Conservation (phyloP, 2,113 vertebrate species). For the Glaucomys volans region DNA sequence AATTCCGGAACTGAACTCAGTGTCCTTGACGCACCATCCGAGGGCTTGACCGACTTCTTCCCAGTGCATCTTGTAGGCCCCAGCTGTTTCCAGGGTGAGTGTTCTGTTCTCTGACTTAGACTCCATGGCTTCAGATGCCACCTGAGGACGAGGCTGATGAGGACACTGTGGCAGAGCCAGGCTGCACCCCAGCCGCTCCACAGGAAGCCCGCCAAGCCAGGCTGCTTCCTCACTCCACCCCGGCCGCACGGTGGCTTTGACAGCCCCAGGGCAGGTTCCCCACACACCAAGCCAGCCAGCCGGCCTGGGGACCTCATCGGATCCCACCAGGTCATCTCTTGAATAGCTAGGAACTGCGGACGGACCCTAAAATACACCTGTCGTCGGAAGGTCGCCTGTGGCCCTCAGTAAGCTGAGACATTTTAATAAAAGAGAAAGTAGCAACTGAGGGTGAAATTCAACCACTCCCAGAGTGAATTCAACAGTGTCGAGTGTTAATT, state of each 20-base stretch:
- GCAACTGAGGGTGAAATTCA: neutral
- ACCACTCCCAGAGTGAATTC: neutral
- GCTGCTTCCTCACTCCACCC: neutral
- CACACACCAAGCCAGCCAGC: neutral
- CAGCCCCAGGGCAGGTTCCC: rapidly evolving
- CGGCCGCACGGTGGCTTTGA: neutral
- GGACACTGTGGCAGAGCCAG: neutral
- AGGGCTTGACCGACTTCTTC: neutral
- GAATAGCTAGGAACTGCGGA: neutral
- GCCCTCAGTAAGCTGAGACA: neutral
- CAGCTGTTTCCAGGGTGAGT: neutral
- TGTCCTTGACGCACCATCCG: neutral
- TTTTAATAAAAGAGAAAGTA: neutral
- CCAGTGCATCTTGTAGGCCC: neutral
- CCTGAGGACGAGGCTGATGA: neutral
- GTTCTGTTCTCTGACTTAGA: neutral
- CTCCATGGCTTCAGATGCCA: neutral
- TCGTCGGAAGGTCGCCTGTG: no score
- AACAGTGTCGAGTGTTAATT: neutral
- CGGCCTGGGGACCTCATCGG: no score
- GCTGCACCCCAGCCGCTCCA: no score
- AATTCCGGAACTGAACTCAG: neutral
- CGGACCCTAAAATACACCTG: neutral
- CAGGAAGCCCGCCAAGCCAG: neutral
- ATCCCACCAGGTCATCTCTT: neutral